Percentiles rank a stretch among this genome's conserved stretches.
Conservation (phyloP, 2,113 vertebrate species). For the Silurus glanis region DNA sequence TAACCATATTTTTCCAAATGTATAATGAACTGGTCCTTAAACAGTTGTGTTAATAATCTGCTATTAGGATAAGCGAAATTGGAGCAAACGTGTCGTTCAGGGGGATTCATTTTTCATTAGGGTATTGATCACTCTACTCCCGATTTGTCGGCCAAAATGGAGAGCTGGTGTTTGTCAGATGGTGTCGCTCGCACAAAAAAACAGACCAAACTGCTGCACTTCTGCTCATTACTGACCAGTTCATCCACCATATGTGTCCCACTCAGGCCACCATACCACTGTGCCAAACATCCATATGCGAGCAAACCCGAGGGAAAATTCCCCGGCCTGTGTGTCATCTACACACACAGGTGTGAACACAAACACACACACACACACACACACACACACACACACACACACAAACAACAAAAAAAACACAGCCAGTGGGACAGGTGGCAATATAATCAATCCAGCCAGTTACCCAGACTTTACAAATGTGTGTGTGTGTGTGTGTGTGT, state of each 20-base stretch:
- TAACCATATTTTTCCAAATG: too few relatives aligned
- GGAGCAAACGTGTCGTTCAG: too few relatives aligned
- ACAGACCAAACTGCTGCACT: constrained; percentile 1
- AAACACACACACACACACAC: constrained; percentile 10
- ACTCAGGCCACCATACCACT: constrained; percentile 19
- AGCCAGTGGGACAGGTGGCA: constrained; percentile 43
- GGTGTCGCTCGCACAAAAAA: background rate
- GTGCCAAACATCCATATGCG: constrained; percentile 47
- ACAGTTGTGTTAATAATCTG: too few relatives aligned
- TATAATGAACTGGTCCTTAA: too few relatives aligned
- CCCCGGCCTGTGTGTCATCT: constrained; percentile 25
- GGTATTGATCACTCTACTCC: background rate
- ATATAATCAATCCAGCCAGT: constrained; percentile 41
- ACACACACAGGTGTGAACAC: constrained; percentile 9
- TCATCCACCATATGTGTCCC: constrained; percentile 29
- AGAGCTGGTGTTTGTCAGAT: background rate
- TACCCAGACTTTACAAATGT: constrained; percentile 43
- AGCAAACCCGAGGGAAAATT: constrained; percentile 36
- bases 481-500: constrained; percentile 10
- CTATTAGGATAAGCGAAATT: too few relatives aligned
- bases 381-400: background rate
- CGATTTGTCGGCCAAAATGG: background rate
- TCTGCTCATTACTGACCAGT: constrained; percentile 16
- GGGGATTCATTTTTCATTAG: background rate
- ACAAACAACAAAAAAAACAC: background rate